Base-by-base conservation (phyloP, 2,113 vertebrate species). In the Rhadina sibilatrix region DNA sequence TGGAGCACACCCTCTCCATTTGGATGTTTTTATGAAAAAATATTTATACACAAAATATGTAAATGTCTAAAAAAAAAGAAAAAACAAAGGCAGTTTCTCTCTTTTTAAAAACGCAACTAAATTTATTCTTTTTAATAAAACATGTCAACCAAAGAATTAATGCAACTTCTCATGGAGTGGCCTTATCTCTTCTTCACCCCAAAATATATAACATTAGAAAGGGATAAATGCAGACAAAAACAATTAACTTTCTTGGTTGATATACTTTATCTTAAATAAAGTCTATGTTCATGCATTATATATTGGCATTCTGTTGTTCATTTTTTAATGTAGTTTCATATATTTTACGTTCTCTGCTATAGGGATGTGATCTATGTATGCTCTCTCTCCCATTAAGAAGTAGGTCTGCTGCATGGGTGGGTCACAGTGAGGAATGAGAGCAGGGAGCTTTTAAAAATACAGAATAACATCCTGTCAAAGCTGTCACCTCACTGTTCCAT, bases 91-190 rank as follows among this genome's bases (percentile, higher is more conserved):
- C 96, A 94, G 96, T 95, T 96, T 96, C 54, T 64, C 60, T 88
- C 94, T 95, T 96, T 91, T 96, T 95, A 95, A 97, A 97, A 97
- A 97, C 50, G 47, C 90, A 94, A 85, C 80, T 66, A 96, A 98
- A 98, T 98, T 98, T 98, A 98, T 98, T 98, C 97, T 97, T 98
- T 98, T 98, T 98, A 98, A 98, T 98, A 98, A 98, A 98, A 98
- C 91, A 98, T 75, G 97, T 97, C 97, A 98, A 96, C 50, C 56
- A 78, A 86, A 95, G 93, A 88, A 97, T 95, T 86, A 95, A 97
- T 96, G 95, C 78, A 93, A 87, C 96, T 96, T 94, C 91, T 82
- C 40, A 38, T 69, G 3, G 83, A 83, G 86, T 47, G 64, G 95
- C 88, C 88, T 96, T 68, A 68, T 96, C 86, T 93, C 46, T 89